Percentiles rank a stretch among this genome's conserved stretches.
These are phyloP conservation scores for Trimorus sp. DNA, from an alignment of 2,888 invertebrate genomes.

Conservation along the genomic window DNA sequence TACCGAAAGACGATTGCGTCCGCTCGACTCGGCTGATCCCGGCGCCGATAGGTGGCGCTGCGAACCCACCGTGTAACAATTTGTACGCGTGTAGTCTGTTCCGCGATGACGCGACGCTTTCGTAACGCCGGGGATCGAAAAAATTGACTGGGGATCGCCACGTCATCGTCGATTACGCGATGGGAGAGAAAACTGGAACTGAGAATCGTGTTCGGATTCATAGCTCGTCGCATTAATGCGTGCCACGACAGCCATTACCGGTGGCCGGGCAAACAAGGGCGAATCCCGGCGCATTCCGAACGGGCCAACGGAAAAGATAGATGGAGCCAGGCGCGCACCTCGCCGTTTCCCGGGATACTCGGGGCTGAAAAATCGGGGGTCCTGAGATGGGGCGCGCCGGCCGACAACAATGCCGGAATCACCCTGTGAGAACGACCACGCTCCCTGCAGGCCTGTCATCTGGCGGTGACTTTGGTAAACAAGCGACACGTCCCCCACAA, in stretches of 20 bases:
- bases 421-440: slow-evolving; percentile 67
- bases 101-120: slow-evolving; percentile 39
- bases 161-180: slow-evolving; percentile 50
- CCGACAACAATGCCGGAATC: slow-evolving; percentile 64
- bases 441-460: slow-evolving; percentile 72
- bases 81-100: slow-evolving; percentile 31
- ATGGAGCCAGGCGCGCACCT: slow-evolving; percentile 55
- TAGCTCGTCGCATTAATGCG: slow-evolving; percentile 75
- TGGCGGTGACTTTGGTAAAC: slow-evolving; percentile 81
- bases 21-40: neutral
- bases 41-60: neutral
- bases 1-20: slow-evolving; percentile 34
- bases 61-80: slow-evolving; percentile 10
- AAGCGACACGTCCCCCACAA: slow-evolving; percentile 65
- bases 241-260: slow-evolving; percentile 77
- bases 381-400: slow-evolving; percentile 39
- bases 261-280: slow-evolving; percentile 75
- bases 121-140: slow-evolving; percentile 26
- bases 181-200: slow-evolving; percentile 50
- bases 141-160: slow-evolving; percentile 44
- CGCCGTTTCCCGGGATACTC: slow-evolving; percentile 57
- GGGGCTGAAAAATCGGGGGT: slow-evolving; percentile 63
- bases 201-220: slow-evolving; percentile 73
- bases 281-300: slow-evolving; percentile 36
- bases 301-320: slow-evolving; percentile 28